Evolutionary conservation across 37 sponge, comb jelly and placozoan species (phyloP).

Genomic region (Theonella swinhoei): DNA sequence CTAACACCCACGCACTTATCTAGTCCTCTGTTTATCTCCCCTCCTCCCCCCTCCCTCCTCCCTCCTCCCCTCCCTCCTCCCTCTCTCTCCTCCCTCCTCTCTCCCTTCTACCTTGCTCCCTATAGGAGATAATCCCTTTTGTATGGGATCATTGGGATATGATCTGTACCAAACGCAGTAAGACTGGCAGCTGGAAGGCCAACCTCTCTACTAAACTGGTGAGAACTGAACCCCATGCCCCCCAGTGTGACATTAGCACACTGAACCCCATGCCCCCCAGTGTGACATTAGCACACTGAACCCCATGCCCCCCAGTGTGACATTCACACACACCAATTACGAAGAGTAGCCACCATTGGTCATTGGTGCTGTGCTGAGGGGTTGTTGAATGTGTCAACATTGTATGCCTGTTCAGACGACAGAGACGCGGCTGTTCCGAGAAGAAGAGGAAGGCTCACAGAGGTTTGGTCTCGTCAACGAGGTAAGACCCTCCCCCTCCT

Average conservation of each 20-base stretch:
- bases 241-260: background rate
- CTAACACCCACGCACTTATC: too few species aligned
- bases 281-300: too few species aligned
- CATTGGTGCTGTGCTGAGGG: too few species aligned
- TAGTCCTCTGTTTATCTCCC: too few species aligned
- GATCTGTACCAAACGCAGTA: conserved; percentile 79
- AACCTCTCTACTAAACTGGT: conserved; percentile 78
- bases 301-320: too few species aligned
- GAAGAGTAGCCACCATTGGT: background rate
- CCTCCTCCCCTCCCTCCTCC: background rate
- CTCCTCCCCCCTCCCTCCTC: background rate
- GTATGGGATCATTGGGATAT: conserved; percentile 87
- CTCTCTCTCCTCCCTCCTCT: background rate
- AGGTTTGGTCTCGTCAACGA: conserved; percentile 63
- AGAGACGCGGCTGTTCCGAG: conserved; percentile 64
- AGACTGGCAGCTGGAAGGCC: conserved; percentile 66
- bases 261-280: background rate
- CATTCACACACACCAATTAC: background rate
- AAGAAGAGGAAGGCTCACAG: conserved; percentile 9
- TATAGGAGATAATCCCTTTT: conserved; percentile 89
- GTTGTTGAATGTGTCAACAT: too few species aligned
- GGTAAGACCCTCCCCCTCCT: too few species aligned
- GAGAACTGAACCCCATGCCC: background rate
- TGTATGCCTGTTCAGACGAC: too few species aligned
- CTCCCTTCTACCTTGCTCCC: background rate